Conservation (phyloP, 1,140 invertebrate genomes). For the Cydia pomonella region DNA sequence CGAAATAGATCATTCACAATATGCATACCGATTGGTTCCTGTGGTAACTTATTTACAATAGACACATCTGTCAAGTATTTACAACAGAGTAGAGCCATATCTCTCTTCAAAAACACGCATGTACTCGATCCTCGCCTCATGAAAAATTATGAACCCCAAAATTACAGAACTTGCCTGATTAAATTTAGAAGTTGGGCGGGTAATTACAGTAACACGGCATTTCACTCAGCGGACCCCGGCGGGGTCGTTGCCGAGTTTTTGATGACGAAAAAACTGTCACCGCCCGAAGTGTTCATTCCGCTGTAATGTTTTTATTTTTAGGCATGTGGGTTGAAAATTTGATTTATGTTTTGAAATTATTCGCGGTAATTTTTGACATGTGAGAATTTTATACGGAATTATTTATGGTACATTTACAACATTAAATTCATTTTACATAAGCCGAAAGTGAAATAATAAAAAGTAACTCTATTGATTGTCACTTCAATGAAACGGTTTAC, state of each 20-base stretch:
- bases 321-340: neutral
- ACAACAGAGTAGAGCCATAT: neutral
- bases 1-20: too few relatives aligned
- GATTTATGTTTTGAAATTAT: neutral
- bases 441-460: too few relatives aligned
- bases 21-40: too few relatives aligned
- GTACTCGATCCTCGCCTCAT: neutral
- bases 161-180: slow-evolving; percentile 15
- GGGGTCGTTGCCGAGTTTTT: slow-evolving; percentile 6
- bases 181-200: slow-evolving; percentile 16
- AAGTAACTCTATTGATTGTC: too few relatives aligned
- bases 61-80: too few relatives aligned
- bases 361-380: neutral
- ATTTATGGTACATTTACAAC: neutral
- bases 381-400: neutral
- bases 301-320: slow-evolving; percentile 17
- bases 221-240: slow-evolving; percentile 1
- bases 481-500: too few relatives aligned
- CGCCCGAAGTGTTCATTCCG: neutral
- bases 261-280: slow-evolving; percentile 21
- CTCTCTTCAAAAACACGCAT: neutral
- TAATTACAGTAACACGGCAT: slow-evolving; percentile 13
- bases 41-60: too few relatives aligned
- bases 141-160: slow-evolving; percentile 21
- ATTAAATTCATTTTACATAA: too few relatives aligned